Evolutionary conservation across 2,888 invertebrate species (phyloP).

Genomic region (Teinopalpus imperialis): DNA sequence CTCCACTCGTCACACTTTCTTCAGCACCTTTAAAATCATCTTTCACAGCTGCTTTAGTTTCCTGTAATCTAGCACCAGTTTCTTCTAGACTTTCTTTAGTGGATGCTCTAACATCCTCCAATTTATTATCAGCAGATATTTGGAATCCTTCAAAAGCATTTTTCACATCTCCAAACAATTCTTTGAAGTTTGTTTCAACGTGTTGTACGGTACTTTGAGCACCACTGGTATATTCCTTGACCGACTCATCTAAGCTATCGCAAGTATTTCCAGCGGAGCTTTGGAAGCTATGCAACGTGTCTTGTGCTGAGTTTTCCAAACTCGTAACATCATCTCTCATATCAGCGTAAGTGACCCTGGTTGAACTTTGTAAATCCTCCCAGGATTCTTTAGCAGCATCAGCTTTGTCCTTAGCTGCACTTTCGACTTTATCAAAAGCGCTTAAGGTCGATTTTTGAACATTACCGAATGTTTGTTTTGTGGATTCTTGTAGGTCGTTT

Average conservation of each 20-base stretch:
- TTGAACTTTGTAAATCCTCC: conserved; percentile 70
- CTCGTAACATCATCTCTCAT: conserved; percentile 66
- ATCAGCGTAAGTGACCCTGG: conserved; percentile 69
- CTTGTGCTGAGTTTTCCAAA: conserved; percentile 66
- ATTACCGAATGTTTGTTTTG: conserved; percentile 62
- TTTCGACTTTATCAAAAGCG: conserved; percentile 74
- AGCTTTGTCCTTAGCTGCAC: conserved; percentile 70
- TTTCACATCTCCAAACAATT: conserved; percentile 60
- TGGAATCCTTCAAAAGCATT: conserved; percentile 72
- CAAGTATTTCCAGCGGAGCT: conserved; percentile 76
- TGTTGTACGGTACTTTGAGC: conserved; percentile 45
- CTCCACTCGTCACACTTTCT: conserved; percentile 51
- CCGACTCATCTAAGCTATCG: conserved; percentile 71
- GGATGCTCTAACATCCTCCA: conserved; percentile 62
- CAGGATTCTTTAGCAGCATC: conserved; percentile 61
- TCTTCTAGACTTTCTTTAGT: conserved; percentile 51
- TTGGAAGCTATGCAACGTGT: conserved; percentile 72
- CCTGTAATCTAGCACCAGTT: conserved; percentile 51
- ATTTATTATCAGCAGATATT: conserved; percentile 68
- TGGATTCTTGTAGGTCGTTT: conserved; percentile 52
- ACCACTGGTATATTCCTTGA: conserved; percentile 54
- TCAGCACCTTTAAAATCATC: conserved; percentile 44
- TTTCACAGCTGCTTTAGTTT: conserved; percentile 42
- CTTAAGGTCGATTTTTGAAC: conserved; percentile 70
- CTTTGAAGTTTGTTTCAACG: conserved; percentile 51